phyloP scores from a whole-genome alignment of 2,888 invertebrate species.

The Acholoe squamosa region DNA sequence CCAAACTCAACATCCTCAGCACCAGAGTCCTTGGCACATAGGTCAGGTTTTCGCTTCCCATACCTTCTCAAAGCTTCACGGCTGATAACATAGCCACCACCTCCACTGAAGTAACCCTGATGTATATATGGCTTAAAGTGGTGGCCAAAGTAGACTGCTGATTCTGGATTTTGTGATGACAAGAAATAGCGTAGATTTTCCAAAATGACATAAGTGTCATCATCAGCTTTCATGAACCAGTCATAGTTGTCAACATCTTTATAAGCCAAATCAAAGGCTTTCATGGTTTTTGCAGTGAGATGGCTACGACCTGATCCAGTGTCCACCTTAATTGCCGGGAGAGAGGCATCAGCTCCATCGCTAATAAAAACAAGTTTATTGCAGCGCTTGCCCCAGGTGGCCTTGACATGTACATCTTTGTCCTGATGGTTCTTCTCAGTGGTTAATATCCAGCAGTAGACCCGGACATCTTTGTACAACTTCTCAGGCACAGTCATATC shows the following conservation, averaged over 20 bases:
- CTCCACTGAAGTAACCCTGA: slow-evolving; percentile 71
- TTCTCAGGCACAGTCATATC: slow-evolving; percentile 75
- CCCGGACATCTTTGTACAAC: slow-evolving; percentile 89
- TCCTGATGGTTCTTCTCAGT: slow-evolving; percentile 93
- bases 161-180: slow-evolving; percentile 88
- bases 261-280: slow-evolving; percentile 93
- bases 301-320: slow-evolving; percentile 94
- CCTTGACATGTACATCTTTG: slow-evolving; percentile 95
- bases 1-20: slow-evolving; percentile 81
- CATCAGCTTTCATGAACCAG: slow-evolving; percentile 99
- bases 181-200: slow-evolving; percentile 97
- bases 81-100: slow-evolving; percentile 70
- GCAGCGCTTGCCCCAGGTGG: slow-evolving; percentile 93
- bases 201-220: slow-evolving; percentile 97
- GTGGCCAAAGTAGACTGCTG: slow-evolving; percentile 91
- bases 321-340: slow-evolving; percentile 89
- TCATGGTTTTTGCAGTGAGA: slow-evolving; percentile 98
- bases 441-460: slow-evolving; percentile 98
- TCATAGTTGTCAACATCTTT: slow-evolving; percentile 92
- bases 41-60: slow-evolving; percentile 61
- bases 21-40: slow-evolving; percentile 74
- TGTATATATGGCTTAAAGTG: slow-evolving; percentile 78
- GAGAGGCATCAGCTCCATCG: slow-evolving; percentile 86
- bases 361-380: slow-evolving; percentile 82
- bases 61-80: slow-evolving; percentile 69